Base-by-base conservation (phyloP, 2,888 invertebrate species). In the Acrobasis consociella region DNA sequence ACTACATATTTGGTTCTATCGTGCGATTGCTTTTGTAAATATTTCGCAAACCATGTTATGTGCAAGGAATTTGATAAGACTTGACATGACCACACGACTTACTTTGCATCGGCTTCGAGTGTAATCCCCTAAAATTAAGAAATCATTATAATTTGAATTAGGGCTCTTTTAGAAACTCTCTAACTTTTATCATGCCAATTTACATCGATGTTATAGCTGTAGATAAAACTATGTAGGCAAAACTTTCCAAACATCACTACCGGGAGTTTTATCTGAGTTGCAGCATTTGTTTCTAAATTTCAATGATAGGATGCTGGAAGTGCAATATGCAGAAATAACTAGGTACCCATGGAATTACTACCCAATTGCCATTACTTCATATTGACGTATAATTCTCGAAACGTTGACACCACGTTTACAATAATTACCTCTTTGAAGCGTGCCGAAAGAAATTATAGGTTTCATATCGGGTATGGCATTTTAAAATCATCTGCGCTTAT, bases 241-340 rank as follows among this genome's bases (percentile, higher is more conserved):
- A 22, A 22, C 1, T 22, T 22, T 22, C 3, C 22, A 22, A 22
- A 22, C 22, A 22, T 22, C 3, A n/a, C n/a, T 22, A 3, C 22
- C 1, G 22, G 22, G 1, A 7, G 31, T 31, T 31, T 31, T 31
- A 31, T 5, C 31, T 31, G 5, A 31, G 31, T 31, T 5, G 2
- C 8, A 31, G 31, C 31, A 31, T 31, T 7, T 31, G 31, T 31
- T 38, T 9, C 69, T 68, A 65, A 69, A 55, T 66, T 69, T 69
- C 68, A 69, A 67, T 65, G 58, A 39, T 51, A 37, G 58, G 59
- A 31, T 56, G 60, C 63, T 66, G 71, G 67, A n/a, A n/a, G 11
- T 46, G 70, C 69, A 66, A 69, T 72, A 72, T 74, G 71, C 72
- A 74, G 70, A 53, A 71, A 70, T 73, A 74, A 76, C 77, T n/a